phyloP scores from a whole-genome alignment of 2,797 vertebrate genomes.

The Melanotaenia parkinsoni region DNA sequence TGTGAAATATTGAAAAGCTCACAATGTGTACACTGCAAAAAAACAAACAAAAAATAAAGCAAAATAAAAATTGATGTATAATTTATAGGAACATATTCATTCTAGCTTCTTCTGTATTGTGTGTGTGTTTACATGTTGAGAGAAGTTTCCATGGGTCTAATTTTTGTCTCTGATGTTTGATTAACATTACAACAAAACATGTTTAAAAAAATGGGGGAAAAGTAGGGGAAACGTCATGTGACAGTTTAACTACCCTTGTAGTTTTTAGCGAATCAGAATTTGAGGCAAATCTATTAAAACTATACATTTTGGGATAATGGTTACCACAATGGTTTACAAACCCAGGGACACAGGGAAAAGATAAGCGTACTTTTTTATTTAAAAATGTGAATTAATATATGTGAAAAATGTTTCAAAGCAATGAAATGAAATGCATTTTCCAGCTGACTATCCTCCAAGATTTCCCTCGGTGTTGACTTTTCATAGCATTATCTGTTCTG shows the following conservation, averaged over 20 bases:
- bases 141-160: neutral
- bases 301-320: too few species aligned
- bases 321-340: too few species aligned
- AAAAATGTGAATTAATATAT: too few species aligned
- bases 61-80: slow-evolving; percentile 15
- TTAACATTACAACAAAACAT: neutral
- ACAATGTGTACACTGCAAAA: slow-evolving; percentile 17
- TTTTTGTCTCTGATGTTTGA: slow-evolving; percentile 4
- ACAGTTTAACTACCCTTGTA: neutral
- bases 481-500: slow-evolving; percentile 34
- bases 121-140: slow-evolving; percentile 6
- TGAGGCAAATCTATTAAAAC: neutral
- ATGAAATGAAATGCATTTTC: neutral
- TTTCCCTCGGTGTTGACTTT: slow-evolving; percentile 28
- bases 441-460: slow-evolving; percentile 19
- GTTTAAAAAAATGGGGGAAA: neutral
- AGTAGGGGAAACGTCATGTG: neutral
- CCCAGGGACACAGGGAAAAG: too few species aligned
- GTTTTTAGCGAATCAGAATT: neutral
- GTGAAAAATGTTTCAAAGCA: neutral
- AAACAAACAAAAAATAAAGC: slow-evolving; percentile 6
- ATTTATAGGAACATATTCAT: slow-evolving; percentile 41
- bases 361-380: too few species aligned
- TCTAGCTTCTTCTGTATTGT: slow-evolving; percentile 6
- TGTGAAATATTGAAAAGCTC: slow-evolving; percentile 46